Percentiles rank a stretch among this genome's conserved stretches.
Conservation (phyloP, 2,113 vertebrate genomes). For the Tretioscincus oriximinensis region DNA sequence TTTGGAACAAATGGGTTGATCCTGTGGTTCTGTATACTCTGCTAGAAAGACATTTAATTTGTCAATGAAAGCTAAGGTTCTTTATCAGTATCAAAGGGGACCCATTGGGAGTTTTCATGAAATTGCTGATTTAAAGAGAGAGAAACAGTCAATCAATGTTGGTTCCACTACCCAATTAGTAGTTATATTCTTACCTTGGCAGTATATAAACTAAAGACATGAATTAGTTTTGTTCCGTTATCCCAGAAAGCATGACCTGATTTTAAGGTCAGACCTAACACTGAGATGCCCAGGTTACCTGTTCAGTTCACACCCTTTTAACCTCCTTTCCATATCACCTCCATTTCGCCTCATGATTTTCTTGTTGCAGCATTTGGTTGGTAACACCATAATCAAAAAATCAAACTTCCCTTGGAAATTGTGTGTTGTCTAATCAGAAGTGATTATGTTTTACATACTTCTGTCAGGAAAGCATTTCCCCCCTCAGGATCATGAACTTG, state of each 20-base stretch:
- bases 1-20: neutral
- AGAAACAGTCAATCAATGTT: neutral
- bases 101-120: too few species aligned
- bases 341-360: slow-evolving; percentile 28
- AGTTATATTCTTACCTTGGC: neutral
- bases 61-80: neutral
- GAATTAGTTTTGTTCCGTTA: neutral
- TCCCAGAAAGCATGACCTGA: neutral
- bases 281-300: neutral
- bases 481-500: too few species aligned
- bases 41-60: neutral
- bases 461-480: too few species aligned
- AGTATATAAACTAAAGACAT: neutral
- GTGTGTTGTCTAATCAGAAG: neutral
- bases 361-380: neutral
- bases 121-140: neutral
- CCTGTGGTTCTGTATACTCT: neutral
- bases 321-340: slow-evolving; percentile 52
- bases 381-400: neutral
- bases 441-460: neutral
- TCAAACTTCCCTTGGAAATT: neutral
- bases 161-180: neutral
- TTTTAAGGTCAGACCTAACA: neutral
- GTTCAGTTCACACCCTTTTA: slow-evolving; percentile 39
- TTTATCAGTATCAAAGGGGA: neutral